Conservation (phyloP, 2,888 invertebrate genomes). For the Ptycholaimellus sp. region DNA sequence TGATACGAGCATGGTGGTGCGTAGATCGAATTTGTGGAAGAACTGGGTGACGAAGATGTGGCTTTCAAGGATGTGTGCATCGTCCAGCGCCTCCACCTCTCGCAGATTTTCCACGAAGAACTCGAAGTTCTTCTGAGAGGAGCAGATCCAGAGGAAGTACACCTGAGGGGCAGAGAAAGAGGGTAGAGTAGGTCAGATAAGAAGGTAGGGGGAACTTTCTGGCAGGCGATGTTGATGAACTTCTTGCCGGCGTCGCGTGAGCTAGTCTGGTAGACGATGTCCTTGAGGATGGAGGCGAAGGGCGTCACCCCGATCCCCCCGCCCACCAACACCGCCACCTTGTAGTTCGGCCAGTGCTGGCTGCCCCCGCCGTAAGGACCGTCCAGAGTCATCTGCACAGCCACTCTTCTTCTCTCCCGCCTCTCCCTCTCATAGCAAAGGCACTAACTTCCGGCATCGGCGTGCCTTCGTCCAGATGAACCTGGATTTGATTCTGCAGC, state of each 20-base stretch:
- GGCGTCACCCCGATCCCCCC: constrained; percentile 92
- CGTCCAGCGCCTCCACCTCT: constrained; percentile 77
- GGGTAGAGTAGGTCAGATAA: neutral
- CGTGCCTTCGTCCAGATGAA: neutral
- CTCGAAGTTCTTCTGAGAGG: constrained; percentile 86
- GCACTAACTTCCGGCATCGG: constrained; percentile 5
- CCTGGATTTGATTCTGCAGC: constrained; percentile 44
- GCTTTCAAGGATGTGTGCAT: constrained; percentile 77
- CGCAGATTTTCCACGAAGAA: constrained; percentile 91
- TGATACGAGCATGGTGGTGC: constrained; percentile 90
- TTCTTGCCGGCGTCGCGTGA: constrained; percentile 83
- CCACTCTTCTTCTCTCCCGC: neutral
- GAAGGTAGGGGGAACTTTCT: constrained; percentile 79
- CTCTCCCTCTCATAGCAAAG: neutral
- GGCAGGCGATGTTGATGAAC: constrained; percentile 63
- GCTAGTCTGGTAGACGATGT: constrained; percentile 51
- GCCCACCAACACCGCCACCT: constrained; percentile 88
- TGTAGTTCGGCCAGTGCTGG: constrained; percentile 63
- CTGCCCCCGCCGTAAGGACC: constrained; percentile 92
- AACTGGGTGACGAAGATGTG: constrained; percentile 95
- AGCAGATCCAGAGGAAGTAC: constrained; percentile 90
- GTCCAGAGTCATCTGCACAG: constrained; percentile 42
- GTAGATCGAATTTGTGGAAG: constrained; percentile 86
- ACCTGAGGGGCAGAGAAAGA: constrained; percentile 38
- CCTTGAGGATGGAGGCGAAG: constrained; percentile 82